Evolutionary conservation across 37 sponge, comb jelly and placozoan genomes (phyloP).

Genomic region (Chondrosia reniformis): DNA sequence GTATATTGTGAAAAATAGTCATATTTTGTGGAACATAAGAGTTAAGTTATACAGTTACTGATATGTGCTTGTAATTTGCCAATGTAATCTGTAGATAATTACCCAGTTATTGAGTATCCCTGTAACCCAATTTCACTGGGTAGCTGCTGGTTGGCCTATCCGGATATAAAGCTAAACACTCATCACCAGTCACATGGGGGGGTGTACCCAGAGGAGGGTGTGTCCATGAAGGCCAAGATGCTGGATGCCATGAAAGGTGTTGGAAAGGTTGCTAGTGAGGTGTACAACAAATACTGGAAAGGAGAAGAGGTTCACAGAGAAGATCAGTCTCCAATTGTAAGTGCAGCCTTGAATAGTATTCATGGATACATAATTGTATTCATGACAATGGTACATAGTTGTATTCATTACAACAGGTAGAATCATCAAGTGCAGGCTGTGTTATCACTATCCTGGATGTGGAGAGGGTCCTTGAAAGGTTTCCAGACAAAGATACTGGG

Average conservation of each 20-base stretch:
- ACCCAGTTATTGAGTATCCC: constrained; percentile 38
- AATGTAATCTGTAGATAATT: constrained; percentile 38
- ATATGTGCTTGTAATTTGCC: neutral
- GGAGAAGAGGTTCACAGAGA: neutral
- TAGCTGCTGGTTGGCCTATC: constrained; percentile 85
- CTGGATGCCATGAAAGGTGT: constrained; percentile 17
- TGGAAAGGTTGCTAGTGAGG: neutral
- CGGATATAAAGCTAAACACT: constrained; percentile 53
- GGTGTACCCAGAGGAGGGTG: constrained; percentile 31
- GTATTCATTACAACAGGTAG: neutral
- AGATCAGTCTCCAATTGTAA: no score
- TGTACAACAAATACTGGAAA: neutral
- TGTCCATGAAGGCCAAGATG: constrained; percentile 50
- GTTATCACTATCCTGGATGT: constrained; percentile 51
- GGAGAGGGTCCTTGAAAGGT: neutral
- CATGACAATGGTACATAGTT: no score
- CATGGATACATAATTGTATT: no score
- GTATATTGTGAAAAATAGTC: no score
- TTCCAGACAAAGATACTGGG: neutral
- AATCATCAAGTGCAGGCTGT: neutral
- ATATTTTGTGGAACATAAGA: neutral
- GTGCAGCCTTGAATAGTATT: no score
- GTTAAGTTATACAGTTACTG: neutral
- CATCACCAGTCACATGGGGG: constrained; percentile 77
- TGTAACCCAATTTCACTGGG: constrained; percentile 88